phyloP scores from a whole-genome alignment of 2,113 vertebrate species.

The Rhinolophus sinicus region DNA sequence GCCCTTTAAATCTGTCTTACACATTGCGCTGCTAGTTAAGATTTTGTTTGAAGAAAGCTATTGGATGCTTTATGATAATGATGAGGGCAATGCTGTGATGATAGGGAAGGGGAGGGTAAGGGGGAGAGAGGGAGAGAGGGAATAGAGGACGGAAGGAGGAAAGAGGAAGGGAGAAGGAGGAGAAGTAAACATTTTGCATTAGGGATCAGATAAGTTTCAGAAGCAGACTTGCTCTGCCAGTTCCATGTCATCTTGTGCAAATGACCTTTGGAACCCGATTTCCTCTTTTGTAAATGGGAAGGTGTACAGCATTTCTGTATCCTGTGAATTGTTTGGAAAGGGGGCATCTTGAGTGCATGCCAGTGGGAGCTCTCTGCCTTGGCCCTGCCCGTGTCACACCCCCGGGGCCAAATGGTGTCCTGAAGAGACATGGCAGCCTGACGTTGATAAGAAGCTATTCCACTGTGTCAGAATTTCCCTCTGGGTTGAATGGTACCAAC shows the following conservation, averaged over 20 bases:
- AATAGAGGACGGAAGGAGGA: not conserved
- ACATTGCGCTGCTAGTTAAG: not conserved
- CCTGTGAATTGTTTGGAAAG: not conserved
- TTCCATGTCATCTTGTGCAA: not conserved
- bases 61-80: not conserved
- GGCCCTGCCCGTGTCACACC: not conserved
- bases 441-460: not conserved
- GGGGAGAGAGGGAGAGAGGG: not conserved
- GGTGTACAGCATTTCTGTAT: not conserved
- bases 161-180: not conserved
- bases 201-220: not conserved
- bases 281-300: not conserved
- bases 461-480: not conserved
- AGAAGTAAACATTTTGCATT: not conserved
- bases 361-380: not conserved
- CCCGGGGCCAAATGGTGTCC: not conserved
- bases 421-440: not conserved
- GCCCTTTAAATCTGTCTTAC: not conserved
- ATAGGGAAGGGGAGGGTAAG: too few species aligned
- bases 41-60: conserved; percentile 28
- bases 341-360: not conserved
- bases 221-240: not conserved
- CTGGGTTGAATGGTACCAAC: not conserved
- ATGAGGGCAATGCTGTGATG: too few species aligned
- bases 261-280: not conserved